Conservation (phyloP, 2,888 invertebrate genomes). For the Tinea semifulvella region DNA sequence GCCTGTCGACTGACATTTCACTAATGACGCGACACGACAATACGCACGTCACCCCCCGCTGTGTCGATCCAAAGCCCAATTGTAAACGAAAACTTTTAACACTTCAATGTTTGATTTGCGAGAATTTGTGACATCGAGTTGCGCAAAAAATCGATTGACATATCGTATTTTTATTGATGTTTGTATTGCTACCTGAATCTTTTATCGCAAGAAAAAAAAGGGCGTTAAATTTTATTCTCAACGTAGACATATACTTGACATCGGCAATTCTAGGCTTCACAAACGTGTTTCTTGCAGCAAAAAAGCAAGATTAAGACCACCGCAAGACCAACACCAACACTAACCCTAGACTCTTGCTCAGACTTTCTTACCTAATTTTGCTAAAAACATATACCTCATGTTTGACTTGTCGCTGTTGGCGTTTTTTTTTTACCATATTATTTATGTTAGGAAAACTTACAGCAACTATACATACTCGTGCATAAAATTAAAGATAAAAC, state of each 20-base stretch:
- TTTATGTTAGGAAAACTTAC: too few relatives aligned
- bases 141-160: constrained; percentile 50
- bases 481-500: too few relatives aligned
- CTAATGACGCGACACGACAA: constrained; percentile 55
- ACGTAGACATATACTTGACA: too few relatives aligned
- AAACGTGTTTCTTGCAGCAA: constrained; percentile 34
- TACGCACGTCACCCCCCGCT: constrained; percentile 40
- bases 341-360: too few relatives aligned
- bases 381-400: too few relatives aligned
- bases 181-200: constrained; percentile 59
- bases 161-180: constrained; percentile 60
- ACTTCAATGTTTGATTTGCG: constrained; percentile 65
- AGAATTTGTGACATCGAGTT: constrained; percentile 49
- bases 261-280: constrained; percentile 41
- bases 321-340: too few relatives aligned
- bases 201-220: constrained; percentile 40
- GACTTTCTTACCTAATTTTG: too few relatives aligned
- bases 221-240: constrained; percentile 29
- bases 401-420: too few relatives aligned
- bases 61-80: constrained; percentile 43
- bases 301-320: too few relatives aligned
- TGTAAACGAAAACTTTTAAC: constrained; percentile 56
- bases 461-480: too few relatives aligned
- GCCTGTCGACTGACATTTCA: constrained; percentile 26
- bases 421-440: too few relatives aligned